Evolutionary conservation across 2,888 invertebrate genomes (phyloP).

Genomic region (Aromia moschata): DNA sequence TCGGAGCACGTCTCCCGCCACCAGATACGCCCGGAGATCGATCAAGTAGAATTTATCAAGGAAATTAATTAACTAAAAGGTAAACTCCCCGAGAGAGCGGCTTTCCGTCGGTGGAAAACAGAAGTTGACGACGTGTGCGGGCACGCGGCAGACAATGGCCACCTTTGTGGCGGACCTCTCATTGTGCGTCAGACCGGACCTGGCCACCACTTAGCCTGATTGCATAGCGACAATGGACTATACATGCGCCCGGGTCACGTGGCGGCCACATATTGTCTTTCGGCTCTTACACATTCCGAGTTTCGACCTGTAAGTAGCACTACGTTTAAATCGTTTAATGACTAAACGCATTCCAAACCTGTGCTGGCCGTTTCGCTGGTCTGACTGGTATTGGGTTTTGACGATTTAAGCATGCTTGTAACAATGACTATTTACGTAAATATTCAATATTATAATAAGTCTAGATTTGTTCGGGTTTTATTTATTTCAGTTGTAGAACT

Average conservation of each 20-base stretch:
- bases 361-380: neutral
- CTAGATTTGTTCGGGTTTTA: too few species aligned
- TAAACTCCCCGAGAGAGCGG: slow-evolving; percentile 18
- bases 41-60: slow-evolving; percentile 26
- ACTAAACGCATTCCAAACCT: slow-evolving; percentile 20
- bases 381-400: too few species aligned
- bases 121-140: slow-evolving; percentile 26
- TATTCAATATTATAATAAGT: too few species aligned
- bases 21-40: slow-evolving; percentile 12
- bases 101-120: slow-evolving; percentile 19
- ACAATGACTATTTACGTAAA: too few species aligned
- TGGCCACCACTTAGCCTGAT: slow-evolving; percentile 55
- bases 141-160: slow-evolving; percentile 32
- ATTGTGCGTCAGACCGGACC: slow-evolving; percentile 37
- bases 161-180: slow-evolving; percentile 45
- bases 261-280: slow-evolving; percentile 52
- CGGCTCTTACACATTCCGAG: slow-evolving; percentile 25
- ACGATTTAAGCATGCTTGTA: too few species aligned
- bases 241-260: slow-evolving; percentile 50
- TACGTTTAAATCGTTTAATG: slow-evolving; percentile 28
- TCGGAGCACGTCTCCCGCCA: slow-evolving; percentile 2
- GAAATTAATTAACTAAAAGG: slow-evolving; percentile 30
- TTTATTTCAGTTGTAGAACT: too few species aligned
- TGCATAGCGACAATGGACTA: slow-evolving; percentile 50
- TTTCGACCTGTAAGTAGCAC: slow-evolving; percentile 25